A percentile compares a stretch with the other conserved stretches of the same genome.
Evolutionary conservation across 2,797 vertebrate species (phyloP).

Genomic region (Parauchenoglanis ngamensis): DNA sequence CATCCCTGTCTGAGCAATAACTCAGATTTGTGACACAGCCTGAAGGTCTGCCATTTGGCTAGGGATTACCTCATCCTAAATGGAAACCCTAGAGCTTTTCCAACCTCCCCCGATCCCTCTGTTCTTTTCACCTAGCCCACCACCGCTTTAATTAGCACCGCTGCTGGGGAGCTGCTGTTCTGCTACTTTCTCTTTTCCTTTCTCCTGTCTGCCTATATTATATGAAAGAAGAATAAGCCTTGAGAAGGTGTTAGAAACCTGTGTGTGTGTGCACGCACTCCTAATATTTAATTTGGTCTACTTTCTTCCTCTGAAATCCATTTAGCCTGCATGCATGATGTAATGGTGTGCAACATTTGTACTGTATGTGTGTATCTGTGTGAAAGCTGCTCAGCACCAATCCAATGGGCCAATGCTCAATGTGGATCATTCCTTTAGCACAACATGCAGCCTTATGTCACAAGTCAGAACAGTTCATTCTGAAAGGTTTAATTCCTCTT

Average conservation of each 20-base stretch:
- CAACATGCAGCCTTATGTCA: not conserved
- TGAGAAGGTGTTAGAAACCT: not conserved
- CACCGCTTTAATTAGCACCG: constrained; percentile 43
- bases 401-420: not conserved
- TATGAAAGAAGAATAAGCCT: not conserved
- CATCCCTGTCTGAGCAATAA: constrained; percentile 52
- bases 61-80: constrained; percentile 67
- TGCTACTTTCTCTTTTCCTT: constrained; percentile 4
- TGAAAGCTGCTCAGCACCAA: not conserved
- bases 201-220: not conserved
- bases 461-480: not conserved
- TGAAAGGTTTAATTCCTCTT: not conserved
- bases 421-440: not conserved
- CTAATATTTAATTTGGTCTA: not conserved
- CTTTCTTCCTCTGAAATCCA: not conserved
- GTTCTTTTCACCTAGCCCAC: not conserved
- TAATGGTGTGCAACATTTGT: not conserved
- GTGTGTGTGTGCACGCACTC: not conserved
- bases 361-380: not conserved
- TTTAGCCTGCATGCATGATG: not conserved
- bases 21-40: constrained; percentile 58
- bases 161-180: constrained; percentile 30
- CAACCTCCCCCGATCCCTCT: constrained; percentile 43
- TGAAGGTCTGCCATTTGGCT: constrained; percentile 59
- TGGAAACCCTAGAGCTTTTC: constrained; percentile 52